phyloP scores from a whole-genome alignment of 1,140 invertebrate genomes.

The Drosophila rufa region DNA sequence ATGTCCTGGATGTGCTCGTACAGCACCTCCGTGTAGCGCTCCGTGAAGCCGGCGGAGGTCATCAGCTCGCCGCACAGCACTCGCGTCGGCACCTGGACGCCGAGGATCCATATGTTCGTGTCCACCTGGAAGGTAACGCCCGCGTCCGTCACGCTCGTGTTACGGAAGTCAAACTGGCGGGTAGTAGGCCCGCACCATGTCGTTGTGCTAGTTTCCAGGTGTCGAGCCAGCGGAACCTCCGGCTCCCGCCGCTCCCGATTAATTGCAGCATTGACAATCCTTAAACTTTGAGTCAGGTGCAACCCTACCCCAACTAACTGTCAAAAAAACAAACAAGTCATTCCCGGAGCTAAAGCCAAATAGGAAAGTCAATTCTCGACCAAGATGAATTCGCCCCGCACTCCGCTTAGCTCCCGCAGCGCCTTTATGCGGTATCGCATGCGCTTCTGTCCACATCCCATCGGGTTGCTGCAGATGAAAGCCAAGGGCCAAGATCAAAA shows the following conservation, averaged over 20 bases:
- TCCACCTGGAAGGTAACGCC: conserved; percentile 91
- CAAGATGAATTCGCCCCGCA: background rate
- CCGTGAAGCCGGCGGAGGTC: conserved; percentile 80
- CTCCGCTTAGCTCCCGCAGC: conserved; percentile 26
- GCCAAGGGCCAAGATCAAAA: too few species aligned
- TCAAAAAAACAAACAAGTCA: background rate
- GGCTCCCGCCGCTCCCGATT: too few species aligned
- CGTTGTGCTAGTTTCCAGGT: too few species aligned
- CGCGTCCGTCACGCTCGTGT: too few species aligned
- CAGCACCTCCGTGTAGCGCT: conserved; percentile 90
- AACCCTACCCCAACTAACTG: background rate
- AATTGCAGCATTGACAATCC: background rate
- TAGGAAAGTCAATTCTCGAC: background rate
- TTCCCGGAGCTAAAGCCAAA: background rate
- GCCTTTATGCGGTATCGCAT: conserved; percentile 29
- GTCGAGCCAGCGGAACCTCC: too few species aligned
- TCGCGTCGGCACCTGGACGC: conserved; percentile 88
- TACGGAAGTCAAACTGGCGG: too few species aligned
- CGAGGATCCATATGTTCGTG: conserved; percentile 91
- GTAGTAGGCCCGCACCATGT: too few species aligned
- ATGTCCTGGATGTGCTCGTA: conserved; percentile 92
- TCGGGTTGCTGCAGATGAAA: background rate
- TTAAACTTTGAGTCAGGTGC: background rate
- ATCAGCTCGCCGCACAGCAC: conserved; percentile 86
- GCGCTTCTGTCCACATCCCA: conserved; percentile 23